Conservation (phyloP, 1,140 invertebrate genomes). For the Ptiloglossa arizonensis region DNA sequence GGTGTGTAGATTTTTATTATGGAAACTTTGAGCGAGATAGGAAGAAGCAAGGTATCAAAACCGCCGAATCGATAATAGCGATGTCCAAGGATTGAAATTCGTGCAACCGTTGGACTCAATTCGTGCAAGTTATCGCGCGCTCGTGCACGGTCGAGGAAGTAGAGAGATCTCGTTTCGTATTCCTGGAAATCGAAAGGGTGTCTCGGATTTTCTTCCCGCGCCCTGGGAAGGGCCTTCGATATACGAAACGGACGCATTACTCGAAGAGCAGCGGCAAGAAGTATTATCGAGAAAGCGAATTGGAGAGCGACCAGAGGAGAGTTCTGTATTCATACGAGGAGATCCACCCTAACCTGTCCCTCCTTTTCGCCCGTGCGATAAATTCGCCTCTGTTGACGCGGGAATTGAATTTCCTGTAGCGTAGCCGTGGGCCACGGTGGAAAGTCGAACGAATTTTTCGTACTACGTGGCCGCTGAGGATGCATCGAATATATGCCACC, state of each 20-base stretch:
- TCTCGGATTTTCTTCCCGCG: slow-evolving; percentile 4
- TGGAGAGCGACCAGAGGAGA: slow-evolving; percentile 56
- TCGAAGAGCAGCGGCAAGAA: slow-evolving; percentile 52
- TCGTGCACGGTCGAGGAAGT: not conserved
- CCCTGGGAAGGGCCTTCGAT: slow-evolving; percentile 11
- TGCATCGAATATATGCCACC: slow-evolving; percentile 34
- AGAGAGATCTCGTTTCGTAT: not conserved
- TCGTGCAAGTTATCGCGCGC: too few species aligned
- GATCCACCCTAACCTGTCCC: slow-evolving; percentile 27
- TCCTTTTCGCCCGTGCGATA: slow-evolving; percentile 69
- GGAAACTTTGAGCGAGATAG: too few species aligned
- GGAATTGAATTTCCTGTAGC: slow-evolving; percentile 75
- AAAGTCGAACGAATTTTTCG: slow-evolving; percentile 62
- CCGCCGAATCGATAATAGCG: too few species aligned
- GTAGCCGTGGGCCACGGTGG: slow-evolving; percentile 54
- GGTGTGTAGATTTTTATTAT: too few species aligned
- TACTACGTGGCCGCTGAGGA: slow-evolving; percentile 18
- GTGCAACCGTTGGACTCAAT: too few species aligned
- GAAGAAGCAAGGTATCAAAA: too few species aligned
- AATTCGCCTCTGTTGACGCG: slow-evolving; percentile 75
- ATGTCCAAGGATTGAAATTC: too few species aligned
- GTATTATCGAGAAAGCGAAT: slow-evolving; percentile 61
- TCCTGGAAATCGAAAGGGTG: not conserved
- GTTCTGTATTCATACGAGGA: slow-evolving; percentile 75
- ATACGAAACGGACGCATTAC: slow-evolving; percentile 41